Evolutionary conservation across 2,113 vertebrate species (phyloP).

Genomic region (Sisor rabdophorus): DNA sequence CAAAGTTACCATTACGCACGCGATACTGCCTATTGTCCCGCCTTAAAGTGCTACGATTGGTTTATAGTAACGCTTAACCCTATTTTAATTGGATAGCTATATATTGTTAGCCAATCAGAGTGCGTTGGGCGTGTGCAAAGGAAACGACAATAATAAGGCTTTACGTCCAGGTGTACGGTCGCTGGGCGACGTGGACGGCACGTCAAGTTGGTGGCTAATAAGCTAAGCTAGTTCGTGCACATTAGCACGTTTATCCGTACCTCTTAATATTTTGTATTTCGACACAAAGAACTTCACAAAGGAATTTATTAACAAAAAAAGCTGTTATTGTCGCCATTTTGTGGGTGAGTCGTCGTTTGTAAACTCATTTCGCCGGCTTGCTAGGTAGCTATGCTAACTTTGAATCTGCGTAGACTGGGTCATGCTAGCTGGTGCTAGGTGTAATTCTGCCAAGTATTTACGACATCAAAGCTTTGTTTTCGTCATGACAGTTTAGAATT

Average conservation of each 20-base stretch:
- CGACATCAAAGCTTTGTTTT: no score
- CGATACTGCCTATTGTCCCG: background rate
- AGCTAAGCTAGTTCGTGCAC: background rate
- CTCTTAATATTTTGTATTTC: background rate
- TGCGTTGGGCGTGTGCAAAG: background rate
- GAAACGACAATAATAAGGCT: background rate
- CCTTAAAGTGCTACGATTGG: background rate
- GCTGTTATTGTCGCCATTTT: background rate
- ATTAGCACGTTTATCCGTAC: background rate
- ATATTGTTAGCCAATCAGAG: background rate
- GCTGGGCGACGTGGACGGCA: conserved; percentile 32
- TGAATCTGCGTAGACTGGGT: background rate
- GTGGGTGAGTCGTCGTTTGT: background rate
- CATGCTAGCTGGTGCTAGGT: background rate
- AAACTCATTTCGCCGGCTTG: background rate
- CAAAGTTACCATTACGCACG: background rate
- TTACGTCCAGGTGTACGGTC: conserved; percentile 14
- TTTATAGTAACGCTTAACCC: background rate
- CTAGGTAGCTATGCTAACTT: conserved; percentile 4
- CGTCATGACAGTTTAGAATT: background rate
- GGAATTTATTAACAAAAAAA: background rate
- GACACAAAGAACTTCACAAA: background rate
- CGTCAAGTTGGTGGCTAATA: background rate
- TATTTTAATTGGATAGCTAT: background rate
- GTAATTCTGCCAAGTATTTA: background rate